A percentile compares a stretch with the other conserved stretches of the same genome.
Evolutionary conservation across 2,113 vertebrate species (phyloP).

Genomic region (Struthidea cinerea): DNA sequence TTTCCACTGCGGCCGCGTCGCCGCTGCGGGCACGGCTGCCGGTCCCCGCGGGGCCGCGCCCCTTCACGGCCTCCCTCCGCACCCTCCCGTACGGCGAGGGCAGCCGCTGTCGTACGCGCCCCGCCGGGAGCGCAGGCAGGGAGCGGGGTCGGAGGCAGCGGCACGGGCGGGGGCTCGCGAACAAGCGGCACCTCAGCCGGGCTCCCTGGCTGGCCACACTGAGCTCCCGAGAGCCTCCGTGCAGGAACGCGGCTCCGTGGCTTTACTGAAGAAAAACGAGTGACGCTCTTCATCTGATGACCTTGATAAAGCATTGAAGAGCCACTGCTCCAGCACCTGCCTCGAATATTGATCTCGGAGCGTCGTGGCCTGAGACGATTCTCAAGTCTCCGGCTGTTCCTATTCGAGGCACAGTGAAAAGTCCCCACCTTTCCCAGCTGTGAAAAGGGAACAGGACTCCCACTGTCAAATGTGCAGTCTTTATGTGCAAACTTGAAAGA

Average conservation of each 20-base stretch:
- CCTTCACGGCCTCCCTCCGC: background rate
- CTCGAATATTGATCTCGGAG: rapidly evolving
- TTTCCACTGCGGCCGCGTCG: background rate
- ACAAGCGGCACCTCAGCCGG: background rate
- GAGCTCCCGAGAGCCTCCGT: background rate
- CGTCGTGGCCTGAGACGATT: background rate
- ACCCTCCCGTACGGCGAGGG: no score
- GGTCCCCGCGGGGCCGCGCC: background rate
- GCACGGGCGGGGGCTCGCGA: background rate
- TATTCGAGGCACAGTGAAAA: background rate
- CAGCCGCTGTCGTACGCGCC: no score
- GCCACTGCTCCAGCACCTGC: background rate
- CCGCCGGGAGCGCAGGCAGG: no score
- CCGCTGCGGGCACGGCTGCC: no score
- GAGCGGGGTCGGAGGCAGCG: background rate
- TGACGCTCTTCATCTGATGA: background rate
- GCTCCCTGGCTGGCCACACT: rapidly evolving
- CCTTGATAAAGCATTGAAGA: background rate
- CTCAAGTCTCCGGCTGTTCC: background rate
- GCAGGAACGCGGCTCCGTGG: background rate
- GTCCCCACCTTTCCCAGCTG: background rate
- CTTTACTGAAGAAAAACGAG: background rate
- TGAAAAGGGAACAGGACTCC: background rate
- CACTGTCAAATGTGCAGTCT: background rate
- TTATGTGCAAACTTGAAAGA: rapidly evolving